Conservation (phyloP, 2,113 vertebrate species). For the Parus major region DNA sequence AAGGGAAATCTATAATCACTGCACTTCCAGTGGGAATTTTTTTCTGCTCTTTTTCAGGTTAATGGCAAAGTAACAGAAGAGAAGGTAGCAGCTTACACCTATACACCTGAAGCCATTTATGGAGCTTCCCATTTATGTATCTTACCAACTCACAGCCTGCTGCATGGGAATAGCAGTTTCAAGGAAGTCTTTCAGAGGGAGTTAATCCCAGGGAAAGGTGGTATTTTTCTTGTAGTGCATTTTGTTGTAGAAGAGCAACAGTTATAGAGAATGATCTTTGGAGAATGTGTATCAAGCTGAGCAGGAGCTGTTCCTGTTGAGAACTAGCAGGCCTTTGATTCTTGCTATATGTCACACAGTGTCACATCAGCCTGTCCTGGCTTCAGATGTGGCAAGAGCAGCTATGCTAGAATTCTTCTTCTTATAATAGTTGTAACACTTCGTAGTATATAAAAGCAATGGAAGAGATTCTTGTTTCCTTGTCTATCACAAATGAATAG, state of each 20-base stretch:
- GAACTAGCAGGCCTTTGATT: background rate
- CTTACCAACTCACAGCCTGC: slow-evolving; percentile 84
- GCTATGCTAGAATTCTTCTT: background rate
- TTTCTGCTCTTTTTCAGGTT: slow-evolving; percentile 73
- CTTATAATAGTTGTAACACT: background rate
- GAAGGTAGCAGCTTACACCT: slow-evolving; percentile 86
- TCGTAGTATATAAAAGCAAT: background rate
- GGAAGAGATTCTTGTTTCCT: background rate
- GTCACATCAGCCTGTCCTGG: background rate
- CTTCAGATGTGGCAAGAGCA: background rate
- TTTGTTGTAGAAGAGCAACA: background rate
- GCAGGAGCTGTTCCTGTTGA: background rate
- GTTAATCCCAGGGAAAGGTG: slow-evolving; percentile 81
- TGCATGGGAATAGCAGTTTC: slow-evolving; percentile 81
- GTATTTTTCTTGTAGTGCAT: background rate
- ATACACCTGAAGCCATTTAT: slow-evolving; percentile 86
- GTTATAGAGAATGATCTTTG: background rate
- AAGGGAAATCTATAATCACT: background rate
- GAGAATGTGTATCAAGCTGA: background rate
- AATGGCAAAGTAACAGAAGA: slow-evolving; percentile 83
- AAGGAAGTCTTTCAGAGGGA: slow-evolving; percentile 75
- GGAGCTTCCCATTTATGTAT: slow-evolving; percentile 88
- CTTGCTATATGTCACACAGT: background rate
- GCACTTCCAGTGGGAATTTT: background rate
- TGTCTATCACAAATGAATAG: background rate